Evolutionary conservation across 2,113 vertebrate species (phyloP), one percentile per base, ranked within the genome.

Genomic region (Aldabrachelys gigantea): DNA sequence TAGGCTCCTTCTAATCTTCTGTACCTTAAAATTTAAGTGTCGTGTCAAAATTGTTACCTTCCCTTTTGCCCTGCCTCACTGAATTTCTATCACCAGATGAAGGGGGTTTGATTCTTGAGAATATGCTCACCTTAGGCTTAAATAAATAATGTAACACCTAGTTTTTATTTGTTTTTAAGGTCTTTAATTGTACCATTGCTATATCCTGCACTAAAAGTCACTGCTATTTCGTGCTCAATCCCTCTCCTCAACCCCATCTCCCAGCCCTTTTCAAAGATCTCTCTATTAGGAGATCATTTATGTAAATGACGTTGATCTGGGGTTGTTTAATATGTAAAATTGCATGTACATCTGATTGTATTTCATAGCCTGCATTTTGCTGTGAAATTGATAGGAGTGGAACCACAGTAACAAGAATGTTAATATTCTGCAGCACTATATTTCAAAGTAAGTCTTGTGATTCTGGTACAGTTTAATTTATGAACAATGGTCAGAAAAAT

Each of bases 81-180:
- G 84, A 81, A 83, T 87, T 95, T 84, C 84, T 52, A 89, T 57
- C 57, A 82, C 50, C 92, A 87, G 69, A 91, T 91, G 89, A 90
- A 91, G 29, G 24, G 75, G 41, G 47, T 95, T 84, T 44, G 89
- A 92, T 88, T 75, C 72, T 72, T 52, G 9, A 94, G 84, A 87
- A 92, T 22, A 47, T 54, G 65, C 65, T 89, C 88, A 7, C 54
- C 90, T 52, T 78, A 84, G 76, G 65, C 54, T 95, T 69, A 87
- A 65, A 59, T 47, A 91, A 87, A 88, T 90, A n/a, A 38, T 54
- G 57, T 14, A 84, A 75, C 10, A 7, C 78, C 54, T 94, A 85
- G 65, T 31, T 90, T 59, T 89, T 65, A 87, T 49, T 90, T 87
- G 57, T 87, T 92, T 94, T 85, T 76, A 93, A 87, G 47, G 11